phyloP scores from a whole-genome alignment of 2,888 invertebrate genomes.

The Meteorus colon region DNA sequence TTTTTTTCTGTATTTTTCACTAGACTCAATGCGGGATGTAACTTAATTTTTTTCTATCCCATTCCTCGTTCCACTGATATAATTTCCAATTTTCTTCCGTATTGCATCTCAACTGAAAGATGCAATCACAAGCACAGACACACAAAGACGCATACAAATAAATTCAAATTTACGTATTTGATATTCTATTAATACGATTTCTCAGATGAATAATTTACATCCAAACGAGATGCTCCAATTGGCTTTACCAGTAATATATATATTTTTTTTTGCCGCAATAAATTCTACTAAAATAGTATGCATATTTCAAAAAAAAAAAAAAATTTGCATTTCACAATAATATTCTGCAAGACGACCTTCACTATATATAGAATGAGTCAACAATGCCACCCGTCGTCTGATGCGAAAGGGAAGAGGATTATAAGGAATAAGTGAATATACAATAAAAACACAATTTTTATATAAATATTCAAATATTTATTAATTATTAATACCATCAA shows the following conservation, averaged over 20 bases:
- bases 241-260: not conserved
- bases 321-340: constrained; percentile 20
- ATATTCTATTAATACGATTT: too few relatives aligned
- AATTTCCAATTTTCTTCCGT: not conserved
- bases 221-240: constrained; percentile 15
- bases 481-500: too few relatives aligned
- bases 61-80: not conserved
- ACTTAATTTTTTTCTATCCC: not conserved
- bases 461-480: too few relatives aligned
- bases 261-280: constrained; percentile 1
- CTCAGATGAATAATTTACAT: too few relatives aligned
- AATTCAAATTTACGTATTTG: not conserved
- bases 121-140: not conserved
- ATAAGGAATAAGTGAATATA: not conserved
- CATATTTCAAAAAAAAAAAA: constrained; percentile 7
- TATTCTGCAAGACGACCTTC: constrained; percentile 20
- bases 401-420: constrained; percentile 5
- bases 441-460: not conserved
- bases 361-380: constrained; percentile 3
- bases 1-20: not conserved
- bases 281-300: constrained; percentile 5
- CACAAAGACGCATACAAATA: not conserved
- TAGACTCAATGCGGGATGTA: not conserved
- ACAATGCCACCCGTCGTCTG: not conserved
- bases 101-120: not conserved